phyloP scores from a whole-genome alignment of 2,113 vertebrate species.

The Psilopogon haemacephalus region DNA sequence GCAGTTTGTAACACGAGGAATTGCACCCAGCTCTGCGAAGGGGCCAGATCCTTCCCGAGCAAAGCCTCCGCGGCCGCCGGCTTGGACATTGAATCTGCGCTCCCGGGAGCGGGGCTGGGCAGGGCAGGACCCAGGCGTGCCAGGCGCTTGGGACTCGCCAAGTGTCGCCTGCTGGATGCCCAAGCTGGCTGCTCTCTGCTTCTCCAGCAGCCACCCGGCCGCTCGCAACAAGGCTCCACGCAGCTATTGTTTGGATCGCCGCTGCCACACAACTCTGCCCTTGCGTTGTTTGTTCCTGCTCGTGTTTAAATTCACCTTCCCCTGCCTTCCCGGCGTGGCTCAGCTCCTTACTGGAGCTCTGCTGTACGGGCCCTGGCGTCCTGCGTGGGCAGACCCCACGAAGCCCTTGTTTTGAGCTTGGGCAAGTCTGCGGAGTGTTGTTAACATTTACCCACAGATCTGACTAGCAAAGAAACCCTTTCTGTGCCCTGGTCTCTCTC shows the following conservation, averaged over 20 bases:
- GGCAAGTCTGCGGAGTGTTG: not conserved
- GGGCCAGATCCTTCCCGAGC: not conserved
- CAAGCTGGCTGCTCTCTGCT: conserved; percentile 18
- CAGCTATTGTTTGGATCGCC: conserved; percentile 40
- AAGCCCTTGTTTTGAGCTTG: not conserved
- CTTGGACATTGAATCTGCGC: conserved; percentile 23
- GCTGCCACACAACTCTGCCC: conserved; percentile 14
- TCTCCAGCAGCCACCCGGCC: conserved; percentile 27
- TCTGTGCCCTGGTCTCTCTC: not conserved
- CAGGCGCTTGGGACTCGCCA: conserved; percentile 49
- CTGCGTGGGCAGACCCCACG: not conserved
- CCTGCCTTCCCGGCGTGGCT: not conserved
- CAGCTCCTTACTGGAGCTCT: not conserved
- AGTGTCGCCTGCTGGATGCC: conserved; percentile 43
- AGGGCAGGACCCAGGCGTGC: conserved; percentile 26
- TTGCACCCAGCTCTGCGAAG: not conserved
- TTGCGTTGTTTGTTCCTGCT: conserved; percentile 50
- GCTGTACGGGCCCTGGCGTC: not conserved
- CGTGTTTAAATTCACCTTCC: conserved; percentile 47
- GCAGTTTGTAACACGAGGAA: conserved; percentile 42
- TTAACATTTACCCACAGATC: not conserved
- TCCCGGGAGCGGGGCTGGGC: not conserved
- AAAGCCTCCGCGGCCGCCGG: not conserved
- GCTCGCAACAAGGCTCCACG: conserved; percentile 24
- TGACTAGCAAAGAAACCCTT: not conserved